Evolutionary conservation across 1,140 invertebrate species (phyloP), one percentile per base, ranked within the genome.

Genomic region (Acromyrmex echinatior): DNA sequence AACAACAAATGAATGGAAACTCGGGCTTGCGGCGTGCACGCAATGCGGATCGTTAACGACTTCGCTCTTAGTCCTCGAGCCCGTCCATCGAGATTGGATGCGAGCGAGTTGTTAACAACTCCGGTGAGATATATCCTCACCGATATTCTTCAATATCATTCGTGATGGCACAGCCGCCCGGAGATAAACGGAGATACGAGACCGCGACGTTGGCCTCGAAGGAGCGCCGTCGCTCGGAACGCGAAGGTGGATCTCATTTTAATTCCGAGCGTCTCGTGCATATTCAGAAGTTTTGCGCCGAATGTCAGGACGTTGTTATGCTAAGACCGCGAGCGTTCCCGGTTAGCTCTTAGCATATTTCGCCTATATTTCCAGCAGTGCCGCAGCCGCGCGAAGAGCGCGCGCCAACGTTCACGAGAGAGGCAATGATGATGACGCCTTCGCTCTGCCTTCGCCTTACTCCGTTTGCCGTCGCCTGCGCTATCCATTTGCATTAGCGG

Each of bases 301-400:
- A 93, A 93, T 92, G 90, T 88, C 90, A 89, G 90, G 88, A 90
- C 89, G 90, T 93, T 93, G 92, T 93, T 93, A 93, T 93, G 92
- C 92, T 92, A 93, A 93, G 91, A 93, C 92, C 90, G 79, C 89
- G 86, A 88, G 89, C 86, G 74, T 49, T 58, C 79, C 78, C 77
- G 88, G 78, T 86, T 77, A 81, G 85, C 91, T 93, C 87, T 93
- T 93, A 93, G 90, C 91, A 93, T 93, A 93, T 93, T 92, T 93
- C 87, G 86, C 87, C 90, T 88, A 93, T 93, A 92, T 93, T 93
- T 93, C 91, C 90, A 68, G 56, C 82, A 10, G 66, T 84, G 63
- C 79, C 79, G 79, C 88, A 88, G 66, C 87, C 82, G 68, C 39
- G 76, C 62, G 77, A 60, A 70, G 60, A 58, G 87, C 73, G 77